Base-by-base conservation (phyloP, 1,140 invertebrate genomes). In the Drosophila leontia region DNA sequence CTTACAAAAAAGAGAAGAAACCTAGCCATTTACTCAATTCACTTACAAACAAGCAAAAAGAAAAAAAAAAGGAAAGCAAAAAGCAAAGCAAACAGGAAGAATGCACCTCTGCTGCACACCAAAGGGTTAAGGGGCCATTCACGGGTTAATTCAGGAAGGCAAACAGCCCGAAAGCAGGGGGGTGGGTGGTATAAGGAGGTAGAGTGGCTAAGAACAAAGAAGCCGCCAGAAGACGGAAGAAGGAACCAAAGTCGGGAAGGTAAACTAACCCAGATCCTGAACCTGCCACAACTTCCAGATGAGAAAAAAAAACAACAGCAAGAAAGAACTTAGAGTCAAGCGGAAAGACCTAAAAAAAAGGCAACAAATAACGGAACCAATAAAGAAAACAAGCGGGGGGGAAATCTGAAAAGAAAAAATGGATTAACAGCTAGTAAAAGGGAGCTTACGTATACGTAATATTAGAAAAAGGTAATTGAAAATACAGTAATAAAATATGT, bases 251-350 rank as follows among this genome's bases (percentile, higher is more conserved):
- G 35, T 32, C 17, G 61, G 64, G 15, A 47, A 29, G 42, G 68
- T 39, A 58, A 71, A 71, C 64, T 71, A 70, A 69, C 64, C 68
- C 68, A 72, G 51, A 58, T 71, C 63, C 67, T 48, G 42, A 55
- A 41, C 29, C 35, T 39, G 34, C 23, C 53, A n/a, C 53, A 56
- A 56, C 53, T 39, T 56, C 3, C 35, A 56, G 53, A 56, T n/a
- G 53, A 32, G 19, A 6, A 56, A 39, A 56, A 2, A 15, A 37
- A 23, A 23, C 23, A 23, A 9, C 0, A 29, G 13, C 15, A 26
- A 5, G 29, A 17, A 53, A 12, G 19, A 12, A 35, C 19, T 15
- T 39, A 56, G 32, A 17, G 7, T 6, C 7, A 26, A 55, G 48
- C 15, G 50, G 26, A 56, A 34, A 56, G 47, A 34, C 19, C 19